These are phyloP conservation scores for Aphrocallistes beatrix DNA, from an alignment of 37 sponge, comb jelly and placozoan species.

Conservation along the genomic window DNA sequence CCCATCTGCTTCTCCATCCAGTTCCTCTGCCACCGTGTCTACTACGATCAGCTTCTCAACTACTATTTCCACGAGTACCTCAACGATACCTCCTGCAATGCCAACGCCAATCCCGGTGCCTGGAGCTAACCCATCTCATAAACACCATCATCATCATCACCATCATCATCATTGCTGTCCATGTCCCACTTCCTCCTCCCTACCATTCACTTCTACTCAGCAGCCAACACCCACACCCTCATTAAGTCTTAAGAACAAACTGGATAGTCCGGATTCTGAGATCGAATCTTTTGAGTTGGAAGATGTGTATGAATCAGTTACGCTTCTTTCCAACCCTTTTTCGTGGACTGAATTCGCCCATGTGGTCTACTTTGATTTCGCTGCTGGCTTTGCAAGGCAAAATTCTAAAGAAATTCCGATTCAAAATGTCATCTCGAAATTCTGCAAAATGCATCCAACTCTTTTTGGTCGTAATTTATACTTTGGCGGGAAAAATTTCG, in stretches of 20 bases:
- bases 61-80: neutral
- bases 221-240: neutral
- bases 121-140: neutral
- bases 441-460: neutral
- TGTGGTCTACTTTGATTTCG: constrained; percentile 4
- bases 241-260: no score
- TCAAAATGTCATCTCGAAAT: neutral
- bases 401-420: neutral
- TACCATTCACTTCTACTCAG: neutral
- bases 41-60: neutral
- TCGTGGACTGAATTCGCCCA: neutral
- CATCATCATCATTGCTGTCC: constrained; percentile 7
- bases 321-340: neutral
- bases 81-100: neutral
- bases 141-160: neutral
- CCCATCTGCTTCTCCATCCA: no score
- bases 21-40: no score
- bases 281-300: neutral
- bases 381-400: neutral
- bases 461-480: neutral
- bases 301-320: neutral
- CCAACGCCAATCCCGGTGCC: neutral
- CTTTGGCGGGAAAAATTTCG: neutral
- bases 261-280: no score
- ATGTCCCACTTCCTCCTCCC: neutral